phyloP scores from a whole-genome alignment of 2,888 invertebrate species.

The Synanthedon myopaeformis region DNA sequence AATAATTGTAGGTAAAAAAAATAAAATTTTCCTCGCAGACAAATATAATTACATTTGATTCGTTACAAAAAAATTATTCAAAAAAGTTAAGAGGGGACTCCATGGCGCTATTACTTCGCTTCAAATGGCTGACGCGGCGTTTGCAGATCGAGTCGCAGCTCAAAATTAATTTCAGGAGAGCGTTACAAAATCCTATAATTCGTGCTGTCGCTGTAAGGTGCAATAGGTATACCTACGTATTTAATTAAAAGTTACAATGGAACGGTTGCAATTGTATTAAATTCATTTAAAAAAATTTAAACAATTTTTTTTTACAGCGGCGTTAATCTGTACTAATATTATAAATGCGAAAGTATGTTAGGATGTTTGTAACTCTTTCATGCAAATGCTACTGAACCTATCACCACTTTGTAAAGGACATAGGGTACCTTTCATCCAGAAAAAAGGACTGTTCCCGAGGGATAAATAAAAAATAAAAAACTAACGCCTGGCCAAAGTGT shows the following conservation, averaged over 20 bases:
- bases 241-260: background rate
- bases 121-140: conserved; percentile 39
- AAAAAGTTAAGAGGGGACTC: conserved; percentile 45
- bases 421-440: too few relatives aligned
- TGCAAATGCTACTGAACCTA: too few relatives aligned
- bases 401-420: too few relatives aligned
- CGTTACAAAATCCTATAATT: conserved; percentile 12
- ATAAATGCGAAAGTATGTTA: too few relatives aligned
- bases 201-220: background rate
- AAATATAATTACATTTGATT: conserved; percentile 46
- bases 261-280: background rate
- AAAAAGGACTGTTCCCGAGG: too few relatives aligned
- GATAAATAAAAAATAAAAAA: too few relatives aligned
- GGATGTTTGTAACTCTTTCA: too few relatives aligned
- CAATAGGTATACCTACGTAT: background rate
- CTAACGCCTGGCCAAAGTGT: too few relatives aligned
- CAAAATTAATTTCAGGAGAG: conserved; percentile 41
- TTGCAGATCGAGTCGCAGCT: conserved; percentile 28
- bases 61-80: conserved; percentile 39
- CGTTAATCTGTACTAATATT: too few relatives aligned
- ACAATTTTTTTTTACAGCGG: too few relatives aligned
- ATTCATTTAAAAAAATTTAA: too few relatives aligned
- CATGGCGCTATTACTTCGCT: conserved; percentile 42
- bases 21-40: conserved; percentile 20
- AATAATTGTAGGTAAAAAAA: too few relatives aligned